Base-by-base conservation (phyloP, 2,113 vertebrate species). In the Pandion haliaetus region DNA sequence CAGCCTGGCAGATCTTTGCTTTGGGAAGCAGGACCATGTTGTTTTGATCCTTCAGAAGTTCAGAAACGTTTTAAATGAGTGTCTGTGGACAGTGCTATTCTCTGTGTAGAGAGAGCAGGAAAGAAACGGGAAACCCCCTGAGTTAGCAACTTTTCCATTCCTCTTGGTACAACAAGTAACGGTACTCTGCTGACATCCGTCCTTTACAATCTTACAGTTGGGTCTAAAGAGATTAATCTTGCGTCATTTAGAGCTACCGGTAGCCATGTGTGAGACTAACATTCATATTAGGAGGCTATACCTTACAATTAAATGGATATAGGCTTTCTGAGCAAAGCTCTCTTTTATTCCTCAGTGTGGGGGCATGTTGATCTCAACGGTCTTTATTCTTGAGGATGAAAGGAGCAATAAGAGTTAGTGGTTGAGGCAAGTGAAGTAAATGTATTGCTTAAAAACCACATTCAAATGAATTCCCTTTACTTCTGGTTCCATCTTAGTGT, bases 281-380 rank as follows among this genome's bases (percentile, higher is more conserved):
- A 58, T 79, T 93, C 32, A 4, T 66, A 44, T 92, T 85, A 58
- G 81, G 50, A 91, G 62, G 42, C 58, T 47, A 21, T 78, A 36
- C 66, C 42, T 96, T 76, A 82, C 94, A 95, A 91, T 85, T n/a
- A 82, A 93, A 91, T 85, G 70, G 78, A 72, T 90, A 7, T 76
- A n/a, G n/a, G 72, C 61, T 89, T 91, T 73, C 49, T 62, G 66
- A 93, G 61, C 73, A 92, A 78, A 92, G 76, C 44, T 89, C 28
- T 82, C 57, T 45, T 29, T 54, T 32, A 17, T 87, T 93, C 66
- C 59, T 91, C 78, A 63, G 12, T 25, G 12, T 25, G 49, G 34
- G 50, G 45, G 28, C 49, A 55, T 62, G 77, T 40, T 91, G 89
- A 90, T 95, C 54, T 93, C 86, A 52, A 23, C n/a, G 62, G 49